Conservation (phyloP, 2,113 vertebrate genomes). For the Apaloderma vittatum region DNA sequence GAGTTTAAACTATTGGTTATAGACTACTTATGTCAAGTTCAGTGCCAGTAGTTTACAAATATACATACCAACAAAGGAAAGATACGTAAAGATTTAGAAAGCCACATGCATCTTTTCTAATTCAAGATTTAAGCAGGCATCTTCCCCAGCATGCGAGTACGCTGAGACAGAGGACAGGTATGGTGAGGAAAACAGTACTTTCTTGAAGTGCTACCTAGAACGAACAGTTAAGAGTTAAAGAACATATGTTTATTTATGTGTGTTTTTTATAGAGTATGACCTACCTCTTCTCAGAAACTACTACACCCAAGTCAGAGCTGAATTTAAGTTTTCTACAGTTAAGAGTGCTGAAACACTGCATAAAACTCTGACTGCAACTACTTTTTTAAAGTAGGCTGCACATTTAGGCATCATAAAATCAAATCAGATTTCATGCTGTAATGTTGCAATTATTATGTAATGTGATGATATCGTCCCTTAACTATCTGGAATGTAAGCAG, state of each 20-base stretch:
- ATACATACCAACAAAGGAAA: conserved; percentile 77
- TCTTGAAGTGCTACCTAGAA: conserved; percentile 79
- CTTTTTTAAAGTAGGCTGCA: neutral
- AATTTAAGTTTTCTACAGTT: neutral
- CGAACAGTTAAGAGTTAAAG: conserved; percentile 68
- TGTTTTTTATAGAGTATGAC: neutral
- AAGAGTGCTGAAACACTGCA: neutral
- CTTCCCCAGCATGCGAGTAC: conserved; percentile 71
- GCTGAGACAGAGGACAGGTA: conserved; percentile 57
- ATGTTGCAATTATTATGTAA: neutral
- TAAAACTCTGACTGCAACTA: neutral
- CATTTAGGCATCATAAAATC: neutral
- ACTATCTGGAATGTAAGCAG: neutral
- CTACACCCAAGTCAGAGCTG: neutral
- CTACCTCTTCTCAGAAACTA: neutral
- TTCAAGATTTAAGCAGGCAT: conserved; percentile 77
- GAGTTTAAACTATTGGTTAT: neutral
- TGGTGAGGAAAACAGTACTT: conserved; percentile 41
- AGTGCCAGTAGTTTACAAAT: conserved; percentile 3
- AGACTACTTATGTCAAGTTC: neutral
- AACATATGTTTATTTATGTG: neutral
- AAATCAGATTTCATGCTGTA: neutral
- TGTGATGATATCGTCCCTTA: neutral
- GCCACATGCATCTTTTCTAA: conserved; percentile 81
- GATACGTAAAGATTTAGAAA: conserved; percentile 77